Base-by-base conservation (phyloP, 1,140 invertebrate genomes). In the Antheraea pernyi region DNA sequence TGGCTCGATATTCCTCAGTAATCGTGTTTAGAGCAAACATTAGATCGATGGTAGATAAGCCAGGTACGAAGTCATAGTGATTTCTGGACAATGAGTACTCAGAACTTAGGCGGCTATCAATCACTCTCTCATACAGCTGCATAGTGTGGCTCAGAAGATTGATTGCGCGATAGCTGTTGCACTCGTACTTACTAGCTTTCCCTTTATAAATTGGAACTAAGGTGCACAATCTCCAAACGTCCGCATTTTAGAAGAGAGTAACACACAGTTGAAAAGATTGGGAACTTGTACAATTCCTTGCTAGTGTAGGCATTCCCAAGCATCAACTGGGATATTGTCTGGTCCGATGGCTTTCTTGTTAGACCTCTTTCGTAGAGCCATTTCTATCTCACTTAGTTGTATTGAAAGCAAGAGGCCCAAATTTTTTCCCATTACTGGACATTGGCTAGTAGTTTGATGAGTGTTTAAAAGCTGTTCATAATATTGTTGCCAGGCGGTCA, bases 51-150 rank as follows among this genome's bases (percentile, higher is more conserved):
- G n/a, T n/a, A n/a, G n/a, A n/a, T n/a, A n/a, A n/a, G n/a, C n/a
- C n/a, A n/a, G n/a, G n/a, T n/a, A n/a, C n/a, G n/a, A n/a, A n/a
- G n/a, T n/a, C n/a, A n/a, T n/a, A n/a, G n/a, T n/a, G n/a, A n/a
- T n/a, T n/a, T 13, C 16, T 62, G 19, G 19, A 19, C 39, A 63
- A 10, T 42, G 53, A 18, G 10, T 11, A 46, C 70, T 58, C 59
- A 7, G 19, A 37, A 22, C 19, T 22, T 22, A 63, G 3, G 9
- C 7, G 61, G 61, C 8, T 36, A 19, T 30, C 36, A 36, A 63
- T 68, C 61, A 72, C 62, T 65, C 66, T 59, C 48, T 68, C 66
- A 61, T 68, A 72, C 19, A 68, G 66, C 37, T 72, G 68, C 66
- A 72, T 72, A n/a, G 66, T 72, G 22, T 72, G 71, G 53, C 39